Evolutionary conservation across 1,140 invertebrate species (phyloP).

Genomic region (Tetragonula clypearis): DNA sequence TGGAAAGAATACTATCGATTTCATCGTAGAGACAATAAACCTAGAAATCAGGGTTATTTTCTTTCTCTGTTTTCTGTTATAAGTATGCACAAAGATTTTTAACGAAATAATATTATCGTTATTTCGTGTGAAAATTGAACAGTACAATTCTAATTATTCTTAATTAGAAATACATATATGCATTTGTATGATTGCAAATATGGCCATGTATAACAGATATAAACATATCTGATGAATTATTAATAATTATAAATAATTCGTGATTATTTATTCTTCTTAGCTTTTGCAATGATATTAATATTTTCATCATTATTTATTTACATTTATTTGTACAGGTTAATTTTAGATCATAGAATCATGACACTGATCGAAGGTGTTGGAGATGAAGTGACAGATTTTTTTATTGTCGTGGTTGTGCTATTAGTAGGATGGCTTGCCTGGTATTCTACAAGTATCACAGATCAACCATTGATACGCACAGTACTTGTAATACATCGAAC

Average conservation of each 20-base stretch:
- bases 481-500: slow-evolving; percentile 81
- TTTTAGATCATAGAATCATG: slow-evolving; percentile 80
- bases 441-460: slow-evolving; percentile 85
- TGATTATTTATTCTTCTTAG: not conserved
- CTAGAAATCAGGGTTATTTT: slow-evolving; percentile 4
- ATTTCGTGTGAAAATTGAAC: not conserved
- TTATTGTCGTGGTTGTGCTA: slow-evolving; percentile 84
- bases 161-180: not conserved
- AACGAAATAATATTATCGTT: not conserved
- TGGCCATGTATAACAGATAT: not conserved
- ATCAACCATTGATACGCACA: slow-evolving; percentile 81
- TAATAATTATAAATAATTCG: not conserved
- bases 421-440: slow-evolving; percentile 86
- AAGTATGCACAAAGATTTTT: not conserved
- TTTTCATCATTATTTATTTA: not conserved
- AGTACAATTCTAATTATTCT: not conserved
- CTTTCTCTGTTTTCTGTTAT: not conserved
- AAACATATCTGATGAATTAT: not conserved
- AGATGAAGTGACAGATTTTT: slow-evolving; percentile 91
- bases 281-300: not conserved
- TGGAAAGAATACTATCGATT: slow-evolving; percentile 18
- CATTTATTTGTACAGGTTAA: slow-evolving; percentile 5
- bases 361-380: slow-evolving; percentile 89
- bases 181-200: not conserved
- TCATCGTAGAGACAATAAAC: slow-evolving; percentile 7